A percentile compares a stretch with the other conserved stretches of the same genome.
Evolutionary conservation across 2,888 invertebrate genomes (phyloP).

Genomic region (Erpobdella octoculata): DNA sequence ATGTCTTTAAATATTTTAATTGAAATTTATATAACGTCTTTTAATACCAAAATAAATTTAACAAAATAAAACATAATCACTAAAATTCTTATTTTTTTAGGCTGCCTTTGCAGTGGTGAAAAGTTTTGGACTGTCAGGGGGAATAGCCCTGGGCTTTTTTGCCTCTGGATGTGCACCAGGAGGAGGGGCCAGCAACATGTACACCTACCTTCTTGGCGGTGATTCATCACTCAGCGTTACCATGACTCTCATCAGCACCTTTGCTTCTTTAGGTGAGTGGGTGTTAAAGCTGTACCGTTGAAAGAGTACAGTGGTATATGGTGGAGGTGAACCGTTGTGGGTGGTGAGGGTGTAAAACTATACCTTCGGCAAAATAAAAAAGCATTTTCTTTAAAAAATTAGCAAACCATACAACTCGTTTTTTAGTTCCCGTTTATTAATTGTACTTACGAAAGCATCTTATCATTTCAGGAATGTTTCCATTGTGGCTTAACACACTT

Average conservation of each 20-base stretch:
- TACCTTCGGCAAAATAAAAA: too few species aligned
- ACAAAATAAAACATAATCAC: neutral
- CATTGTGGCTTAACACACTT: slow-evolving; percentile 55
- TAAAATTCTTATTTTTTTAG: slow-evolving; percentile 33
- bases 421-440: neutral
- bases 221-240: slow-evolving; percentile 86
- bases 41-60: neutral
- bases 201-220: slow-evolving; percentile 82
- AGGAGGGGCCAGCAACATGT: slow-evolving; percentile 89
- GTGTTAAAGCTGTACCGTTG: too few species aligned
- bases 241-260: slow-evolving; percentile 84
- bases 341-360: too few species aligned
- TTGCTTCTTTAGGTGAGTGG: slow-evolving; percentile 71
- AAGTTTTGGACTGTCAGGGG: slow-evolving; percentile 39
- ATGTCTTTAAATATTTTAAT: too few species aligned
- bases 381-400: too few species aligned
- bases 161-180: slow-evolving; percentile 54
- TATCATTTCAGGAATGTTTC: slow-evolving; percentile 53
- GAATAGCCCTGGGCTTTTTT: slow-evolving; percentile 53
- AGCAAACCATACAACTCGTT: neutral
- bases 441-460: neutral
- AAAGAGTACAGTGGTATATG: too few species aligned
- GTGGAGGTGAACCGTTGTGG: too few species aligned
- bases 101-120: slow-evolving; percentile 44
- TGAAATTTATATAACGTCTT: too few species aligned